Base-by-base conservation (phyloP, 92 coral and sea anemone genomes). In the Phenganax marumi region DNA sequence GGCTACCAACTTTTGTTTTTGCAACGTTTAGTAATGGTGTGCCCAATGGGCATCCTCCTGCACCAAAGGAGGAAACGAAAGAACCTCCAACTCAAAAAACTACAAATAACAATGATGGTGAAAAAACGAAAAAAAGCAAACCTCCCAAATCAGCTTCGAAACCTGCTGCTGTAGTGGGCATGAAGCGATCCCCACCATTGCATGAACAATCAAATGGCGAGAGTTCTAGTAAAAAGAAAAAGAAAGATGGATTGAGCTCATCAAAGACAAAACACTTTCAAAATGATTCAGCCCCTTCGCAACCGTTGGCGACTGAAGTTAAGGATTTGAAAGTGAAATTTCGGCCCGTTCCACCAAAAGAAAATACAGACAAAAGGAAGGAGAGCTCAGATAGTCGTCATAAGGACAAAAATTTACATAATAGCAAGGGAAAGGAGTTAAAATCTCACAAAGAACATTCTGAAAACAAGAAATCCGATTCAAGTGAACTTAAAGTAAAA, bases 291-390 rank as follows among this genome's bases (percentile, higher is more conserved):
- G 75, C 85, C 12, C 73, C 85, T 48, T 18, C 65, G 10, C 68
- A 62, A 46, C 49, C 87, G 3, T 81, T 72, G 17, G 56, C 71
- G 22, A 68, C 86, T 6, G 97, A 96, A 17, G 84, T 81, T n/a
- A 92, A 90, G 77, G 97, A 91, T 65, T 75, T 91, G 21, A 96
- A 96, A 58, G 73, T 92, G 13, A 96, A 96, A 79, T 91, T 92
- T 23, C 92, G 92, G 85, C 84, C 99, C 3, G 66, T 93, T 60
- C 85, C 91, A 14, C 74, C 91, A 33, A 91, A 93, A 55, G 88
- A 83, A 47, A 62, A 75, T 54, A 76, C 70, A 8, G 82, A 74
- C 63, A 64, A 77, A 25, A 86, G 87, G 77, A 82, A 84, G 53
- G 48, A 62, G 24, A 62, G 48, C 7, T 23, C 33, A 12, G 81